Evolutionary conservation across 2,797 vertebrate species (phyloP), one percentile per base, ranked within the genome.

Genomic region (Eulemur coronatus): DNA sequence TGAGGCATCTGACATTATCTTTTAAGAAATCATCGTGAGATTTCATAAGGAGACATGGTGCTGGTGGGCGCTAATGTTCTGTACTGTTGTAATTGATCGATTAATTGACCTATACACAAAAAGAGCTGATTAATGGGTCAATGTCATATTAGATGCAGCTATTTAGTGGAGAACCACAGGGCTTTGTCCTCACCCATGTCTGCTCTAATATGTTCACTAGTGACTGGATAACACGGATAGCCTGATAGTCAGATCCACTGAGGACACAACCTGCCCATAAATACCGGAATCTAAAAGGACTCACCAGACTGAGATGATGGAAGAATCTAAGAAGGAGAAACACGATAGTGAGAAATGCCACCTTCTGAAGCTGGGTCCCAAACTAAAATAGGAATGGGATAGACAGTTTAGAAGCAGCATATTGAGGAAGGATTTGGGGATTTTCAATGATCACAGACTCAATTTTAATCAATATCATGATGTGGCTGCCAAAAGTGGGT

Each of bases 361-460:
- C 33, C 57, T 48, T 65, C 61, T 33, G 35, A 79, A 80, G 38
- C 85, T 72, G 50, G 10, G 43, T 76, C 70, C 80, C 22, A n/a
- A 38, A 76, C 70, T 89, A 95, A 95, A 94, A 95, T 59, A 72
- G 87, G 59, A 84, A 57, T 46, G 52, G 80, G 52, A n/a, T 81
- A 93, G 89, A 70, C 24, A 5, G 43, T 59, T 72, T 79, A 92
- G 92, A 76, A 76, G 30, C 55, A 78, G n/a, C 50, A 17, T 90
- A 48, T 93, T 86, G 91, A 92, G 92, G 78, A 90, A 94, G 79
- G 46, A 81, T 17, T 86, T 94, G 70, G 92, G 35, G 48, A 43
- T 87, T 84, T 95, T 95, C 81, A 90, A 20, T 84, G 80, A 70
- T 90, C 72, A 75, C 20, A 79, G 65, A 90, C 65, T 75, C 35